A percentile compares a stretch with the other conserved stretches of the same genome.
Conservation (phyloP, 2,113 vertebrate genomes). For the Sclerurus mexicanus region DNA sequence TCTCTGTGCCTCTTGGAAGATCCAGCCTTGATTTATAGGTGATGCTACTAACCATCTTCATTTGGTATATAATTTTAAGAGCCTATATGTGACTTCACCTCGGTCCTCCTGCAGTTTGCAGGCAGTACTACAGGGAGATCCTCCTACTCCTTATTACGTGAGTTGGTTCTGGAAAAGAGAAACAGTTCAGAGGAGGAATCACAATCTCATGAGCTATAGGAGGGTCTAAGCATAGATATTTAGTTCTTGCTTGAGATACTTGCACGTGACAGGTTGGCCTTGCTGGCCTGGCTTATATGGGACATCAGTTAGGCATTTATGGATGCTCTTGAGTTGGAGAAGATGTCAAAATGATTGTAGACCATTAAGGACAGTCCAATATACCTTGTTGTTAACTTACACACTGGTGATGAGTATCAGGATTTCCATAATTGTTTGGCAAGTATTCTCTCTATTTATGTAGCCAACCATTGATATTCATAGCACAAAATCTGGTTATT, state of each 20-base stretch:
- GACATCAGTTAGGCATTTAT: not conserved
- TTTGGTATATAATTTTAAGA: not conserved
- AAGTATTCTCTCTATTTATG: conserved; percentile 3
- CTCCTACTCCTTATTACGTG: not conserved
- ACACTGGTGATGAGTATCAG: not conserved
- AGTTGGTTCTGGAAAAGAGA: not conserved
- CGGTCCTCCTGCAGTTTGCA: not conserved
- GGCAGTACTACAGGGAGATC: not conserved
- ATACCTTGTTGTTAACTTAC: not conserved
- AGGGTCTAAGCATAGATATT: not conserved
- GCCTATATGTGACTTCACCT: not conserved
- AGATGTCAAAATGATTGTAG: not conserved
- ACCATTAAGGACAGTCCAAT: not conserved
- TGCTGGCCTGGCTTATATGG: not conserved
- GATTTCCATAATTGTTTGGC: conserved; percentile 44
- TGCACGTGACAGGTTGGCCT: not conserved
- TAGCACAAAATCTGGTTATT: conserved; percentile 24
- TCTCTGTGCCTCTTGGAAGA: not conserved
- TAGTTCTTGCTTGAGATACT: not conserved
- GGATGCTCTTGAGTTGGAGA: not conserved
- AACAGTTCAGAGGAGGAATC: not conserved
- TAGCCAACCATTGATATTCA: conserved; percentile 18
- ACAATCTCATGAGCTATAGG: not conserved
- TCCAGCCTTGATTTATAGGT: not conserved
- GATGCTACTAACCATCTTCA: not conserved